Percentiles rank a stretch among this genome's conserved stretches.
These are phyloP conservation scores for Aphodius granarius DNA, from an alignment of 2,888 invertebrate species.

Conservation along the genomic window DNA sequence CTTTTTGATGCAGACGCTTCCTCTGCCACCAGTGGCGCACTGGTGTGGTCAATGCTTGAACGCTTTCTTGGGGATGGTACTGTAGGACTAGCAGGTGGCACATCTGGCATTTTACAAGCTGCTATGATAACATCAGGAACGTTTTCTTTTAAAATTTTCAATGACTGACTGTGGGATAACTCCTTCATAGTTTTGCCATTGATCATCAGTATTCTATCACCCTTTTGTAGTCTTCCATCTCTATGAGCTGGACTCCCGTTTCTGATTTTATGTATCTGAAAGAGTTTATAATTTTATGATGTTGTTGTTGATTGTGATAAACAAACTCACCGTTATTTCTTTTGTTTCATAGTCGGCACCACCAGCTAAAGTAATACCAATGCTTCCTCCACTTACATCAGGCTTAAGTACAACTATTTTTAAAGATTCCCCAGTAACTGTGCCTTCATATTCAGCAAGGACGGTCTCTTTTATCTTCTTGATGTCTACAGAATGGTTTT, in stretches of 20 bases:
- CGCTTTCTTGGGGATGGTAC: constrained; percentile 6
- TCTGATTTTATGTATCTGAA: constrained; percentile 83
- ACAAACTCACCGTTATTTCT: constrained; percentile 77
- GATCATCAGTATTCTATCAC: constrained; percentile 86
- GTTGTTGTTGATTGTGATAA: neutral
- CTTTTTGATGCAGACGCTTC: neutral
- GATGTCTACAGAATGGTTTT: neutral
- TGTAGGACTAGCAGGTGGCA: neutral
- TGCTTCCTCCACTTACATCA: constrained; percentile 71
- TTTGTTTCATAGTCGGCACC: constrained; percentile 90
- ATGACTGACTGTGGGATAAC: constrained; percentile 84
- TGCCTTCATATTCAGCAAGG: neutral
- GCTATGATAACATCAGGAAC: constrained; percentile 41
- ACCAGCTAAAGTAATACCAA: constrained; percentile 86
- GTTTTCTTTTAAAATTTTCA: constrained; percentile 74
- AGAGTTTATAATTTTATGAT: constrained; percentile 23
- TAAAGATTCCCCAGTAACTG: constrained; percentile 24
- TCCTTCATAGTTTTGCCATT: constrained; percentile 83
- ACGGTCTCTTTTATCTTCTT: neutral
- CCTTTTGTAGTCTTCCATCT: constrained; percentile 83
- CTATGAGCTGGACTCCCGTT: constrained; percentile 84
- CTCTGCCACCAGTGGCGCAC: neutral
- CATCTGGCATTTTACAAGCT: constrained; percentile 33
- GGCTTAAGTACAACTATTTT: constrained; percentile 45
- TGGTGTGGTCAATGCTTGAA: neutral